Evolutionary conservation across 1,140 invertebrate genomes (phyloP).

Genomic region (Streblospio benedicti): DNA sequence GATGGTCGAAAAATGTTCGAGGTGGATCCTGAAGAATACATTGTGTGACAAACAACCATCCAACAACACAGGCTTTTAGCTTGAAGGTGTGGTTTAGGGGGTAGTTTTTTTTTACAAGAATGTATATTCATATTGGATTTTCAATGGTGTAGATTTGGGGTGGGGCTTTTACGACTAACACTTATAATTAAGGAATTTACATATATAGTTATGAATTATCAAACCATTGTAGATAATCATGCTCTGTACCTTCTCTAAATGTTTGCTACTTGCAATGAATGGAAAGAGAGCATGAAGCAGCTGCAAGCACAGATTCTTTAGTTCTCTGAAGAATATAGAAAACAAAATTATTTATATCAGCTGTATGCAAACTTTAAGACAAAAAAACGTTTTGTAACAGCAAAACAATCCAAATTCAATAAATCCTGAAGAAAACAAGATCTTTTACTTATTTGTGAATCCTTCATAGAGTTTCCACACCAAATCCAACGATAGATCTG

Average conservation of each 20-base stretch:
- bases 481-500: constrained; percentile 27
- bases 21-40: constrained; percentile 20
- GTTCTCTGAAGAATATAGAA: background rate
- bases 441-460: constrained; percentile 4
- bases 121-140: too few species aligned
- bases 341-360: background rate
- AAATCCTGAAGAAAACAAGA: background rate
- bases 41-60: too few species aligned
- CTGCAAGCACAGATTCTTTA: constrained; percentile 3
- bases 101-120: too few species aligned
- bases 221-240: too few species aligned
- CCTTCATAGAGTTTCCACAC: constrained; percentile 31
- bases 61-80: too few species aligned
- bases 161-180: too few species aligned
- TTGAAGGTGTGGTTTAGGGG: too few species aligned
- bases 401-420: background rate
- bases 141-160: too few species aligned
- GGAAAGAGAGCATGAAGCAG: constrained; percentile 16
- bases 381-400: background rate
- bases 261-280: background rate
- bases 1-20: constrained; percentile 34
- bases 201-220: too few species aligned
- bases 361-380: background rate
- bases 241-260: constrained; percentile 11
- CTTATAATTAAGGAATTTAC: too few species aligned